Evolutionary conservation across 2,797 vertebrate genomes (phyloP), one percentile per base, ranked within the genome.

Genomic region (Hemitrygon akajei): DNA sequence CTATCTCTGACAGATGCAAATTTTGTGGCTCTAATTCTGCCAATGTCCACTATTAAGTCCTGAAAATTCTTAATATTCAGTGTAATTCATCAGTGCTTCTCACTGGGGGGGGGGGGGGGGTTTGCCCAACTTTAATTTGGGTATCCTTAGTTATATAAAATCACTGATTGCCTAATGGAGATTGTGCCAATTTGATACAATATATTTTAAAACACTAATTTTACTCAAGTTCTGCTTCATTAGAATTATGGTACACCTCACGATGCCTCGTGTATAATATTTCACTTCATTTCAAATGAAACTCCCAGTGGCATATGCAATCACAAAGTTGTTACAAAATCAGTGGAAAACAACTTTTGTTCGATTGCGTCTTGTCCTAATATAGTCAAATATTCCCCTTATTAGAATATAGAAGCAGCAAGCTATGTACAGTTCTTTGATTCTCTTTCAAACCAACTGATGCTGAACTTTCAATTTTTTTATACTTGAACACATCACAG

Each of bases 61-160:
- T 66, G 58, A 89, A 22, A 27, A n/a, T 11, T 9, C 47, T 56
- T 56, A 63, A 34, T 7, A n/a, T n/a, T 87, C 30, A 63, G 84
- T 16, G n/a, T 87, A 63, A 86, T 63, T n/a, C 84, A 63, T 22
- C 7, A 27, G 34, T 89, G 5, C 30, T 18, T 89, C 84, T 63
- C 95, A 94, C 94, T 95, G 95, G 95, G 94, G 95, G 96, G 95
- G 95, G 95, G 95, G 95, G 94, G 95, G 96, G 95, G 95, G 95
- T 95, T 94, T 94, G 95, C 95, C 93, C 95, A 94, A 94, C 95
- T 94, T 66, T 66, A 58, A 25, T 34, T 12, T 66, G n/a, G 14
- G 20, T 66, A 66, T 66, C 14, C 16, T 66, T 63, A 30, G 58
- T 63, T 16, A 16, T 4, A 20, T 9, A 66, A 47, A 27, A 84